Evolutionary conservation across 1,140 invertebrate genomes (phyloP), one percentile per base, ranked within the genome.

Genomic region (Brachionus plicatilis): DNA sequence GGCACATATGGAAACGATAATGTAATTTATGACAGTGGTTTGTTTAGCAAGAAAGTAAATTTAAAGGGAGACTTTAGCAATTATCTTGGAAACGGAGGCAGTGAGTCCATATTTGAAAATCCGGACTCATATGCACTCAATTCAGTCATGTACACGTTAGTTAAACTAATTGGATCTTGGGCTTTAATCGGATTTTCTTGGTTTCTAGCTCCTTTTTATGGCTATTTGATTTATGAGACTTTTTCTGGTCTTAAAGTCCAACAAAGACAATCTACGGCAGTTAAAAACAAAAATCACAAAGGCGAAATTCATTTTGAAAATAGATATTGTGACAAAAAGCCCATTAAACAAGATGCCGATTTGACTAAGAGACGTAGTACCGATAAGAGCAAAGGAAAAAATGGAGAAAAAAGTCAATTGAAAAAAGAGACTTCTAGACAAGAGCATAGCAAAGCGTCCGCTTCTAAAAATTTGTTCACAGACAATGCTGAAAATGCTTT

Each of bases 211-310:
- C 53, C 53, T 56, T 20, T 56, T 20, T 56, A 0, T 56, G n/a
- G 53, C n/a, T 56, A 56, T 56, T 56, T 56, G 3, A 56, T 56
- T 56, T 56, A 56, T 20, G 53, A 56, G 53, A 56, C 53, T 56
- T 20, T 56, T 56, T 56, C 53, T 56, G 53, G 53, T 56, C 53
- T 56, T 20, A 20, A 56, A 20, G 53, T 56, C n/a, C n/a, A 56
- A 56, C 53, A 56, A 56, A 56, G 53, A 56, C 53, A 56, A 20
- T 56, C 7, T 6, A 56, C 53, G n/a, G 53, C 53, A 20, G 53
- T 68, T 68, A 68, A 68, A 68, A 68, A 33, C 4, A 37, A 68
- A 68, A 68, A 68, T 37, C 65, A 68, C n/a, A 68, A 68, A 68
- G 65, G 65, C 65, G 65, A 68, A 68, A 68, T 68, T 68, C 14